Conservation (phyloP, 2,113 vertebrate species). For the Aptenodytes forsteri region DNA sequence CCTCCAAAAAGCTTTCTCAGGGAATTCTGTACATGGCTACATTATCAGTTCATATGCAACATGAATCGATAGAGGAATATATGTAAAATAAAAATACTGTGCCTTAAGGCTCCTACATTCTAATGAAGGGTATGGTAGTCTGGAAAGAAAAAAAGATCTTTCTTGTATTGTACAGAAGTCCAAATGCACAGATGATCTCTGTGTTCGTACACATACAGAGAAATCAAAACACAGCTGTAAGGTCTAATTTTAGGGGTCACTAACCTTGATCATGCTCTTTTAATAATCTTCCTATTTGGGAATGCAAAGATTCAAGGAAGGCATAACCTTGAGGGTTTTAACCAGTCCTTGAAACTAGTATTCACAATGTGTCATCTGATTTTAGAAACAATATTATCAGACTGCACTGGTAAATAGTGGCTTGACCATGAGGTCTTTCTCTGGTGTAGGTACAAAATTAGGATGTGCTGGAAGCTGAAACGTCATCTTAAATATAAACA, state of each 20-base stretch:
- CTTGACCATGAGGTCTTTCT: background rate
- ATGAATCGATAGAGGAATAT: background rate
- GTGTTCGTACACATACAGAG: background rate
- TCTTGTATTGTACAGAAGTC: background rate
- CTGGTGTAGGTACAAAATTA: background rate
- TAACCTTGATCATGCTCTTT: conserved; percentile 1
- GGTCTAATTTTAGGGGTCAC: conserved; percentile 25
- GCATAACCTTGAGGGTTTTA: background rate
- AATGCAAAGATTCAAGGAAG: background rate
- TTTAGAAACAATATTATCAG: conserved; percentile 12
- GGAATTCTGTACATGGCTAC: background rate
- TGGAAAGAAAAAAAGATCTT: background rate
- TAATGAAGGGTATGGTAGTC: background rate
- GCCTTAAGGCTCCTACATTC: background rate
- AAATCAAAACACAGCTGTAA: conserved; percentile 44
- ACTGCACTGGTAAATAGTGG: background rate
- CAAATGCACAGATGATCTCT: background rate
- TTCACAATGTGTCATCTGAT: background rate
- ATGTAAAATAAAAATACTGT: background rate
- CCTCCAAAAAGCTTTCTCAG: background rate
- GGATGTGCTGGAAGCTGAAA: background rate
- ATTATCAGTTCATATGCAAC: background rate
- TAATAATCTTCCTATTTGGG: background rate
- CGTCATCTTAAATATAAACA: background rate
- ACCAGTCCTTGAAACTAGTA: background rate